phyloP scores from a whole-genome alignment of 2,113 vertebrate species.

The Perca schrenkii region DNA sequence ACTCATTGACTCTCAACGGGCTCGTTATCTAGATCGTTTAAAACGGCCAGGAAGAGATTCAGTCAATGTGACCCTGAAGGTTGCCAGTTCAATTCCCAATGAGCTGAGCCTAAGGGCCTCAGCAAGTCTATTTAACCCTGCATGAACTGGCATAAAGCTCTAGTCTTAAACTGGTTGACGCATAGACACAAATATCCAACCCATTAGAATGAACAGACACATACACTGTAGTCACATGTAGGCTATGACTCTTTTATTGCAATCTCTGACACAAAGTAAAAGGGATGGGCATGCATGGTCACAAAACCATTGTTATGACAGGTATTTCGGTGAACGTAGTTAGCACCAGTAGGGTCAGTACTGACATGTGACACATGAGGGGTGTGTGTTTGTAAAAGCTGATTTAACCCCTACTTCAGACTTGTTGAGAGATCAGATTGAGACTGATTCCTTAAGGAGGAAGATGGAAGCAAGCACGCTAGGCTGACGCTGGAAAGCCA shows the following conservation, averaged over 20 bases:
- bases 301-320: background rate
- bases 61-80: constrained; percentile 80
- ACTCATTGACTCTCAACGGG: constrained; percentile 77
- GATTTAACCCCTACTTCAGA: too few species aligned
- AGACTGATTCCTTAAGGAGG: too few species aligned
- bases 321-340: too few species aligned
- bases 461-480: too few species aligned
- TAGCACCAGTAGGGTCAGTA: too few species aligned
- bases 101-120: constrained; percentile 59
- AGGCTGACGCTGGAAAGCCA: too few species aligned
- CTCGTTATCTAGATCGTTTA: constrained; percentile 81
- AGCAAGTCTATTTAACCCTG: constrained; percentile 66
- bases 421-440: too few species aligned
- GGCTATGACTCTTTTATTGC: background rate
- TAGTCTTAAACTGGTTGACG: constrained; percentile 52
- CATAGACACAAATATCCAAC: constrained; percentile 14
- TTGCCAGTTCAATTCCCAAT: constrained; percentile 80
- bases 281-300: background rate
- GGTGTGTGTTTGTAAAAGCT: too few species aligned
- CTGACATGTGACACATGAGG: too few species aligned
- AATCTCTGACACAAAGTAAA: background rate
- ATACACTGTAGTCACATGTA: background rate
- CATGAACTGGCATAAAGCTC: constrained; percentile 51
- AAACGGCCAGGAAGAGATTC: constrained; percentile 74
- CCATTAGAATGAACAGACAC: constrained; percentile 7